Conservation (phyloP, 2,113 vertebrate species). For the Colistium nudipinnis region DNA sequence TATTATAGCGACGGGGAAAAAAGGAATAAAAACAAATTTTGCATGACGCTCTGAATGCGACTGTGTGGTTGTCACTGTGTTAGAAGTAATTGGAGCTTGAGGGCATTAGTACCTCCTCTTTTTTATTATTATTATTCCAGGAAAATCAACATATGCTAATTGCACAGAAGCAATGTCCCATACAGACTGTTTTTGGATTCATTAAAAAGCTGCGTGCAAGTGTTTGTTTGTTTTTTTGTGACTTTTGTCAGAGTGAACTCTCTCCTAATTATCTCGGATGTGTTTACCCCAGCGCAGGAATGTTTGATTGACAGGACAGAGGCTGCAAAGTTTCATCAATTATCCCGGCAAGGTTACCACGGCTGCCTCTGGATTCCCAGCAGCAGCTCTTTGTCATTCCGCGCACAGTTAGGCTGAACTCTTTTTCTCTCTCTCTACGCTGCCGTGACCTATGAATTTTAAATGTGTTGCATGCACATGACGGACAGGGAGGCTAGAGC, state of each 20-base stretch:
- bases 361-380: conserved; percentile 56
- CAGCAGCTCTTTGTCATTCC: conserved; percentile 58
- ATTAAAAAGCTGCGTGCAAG: conserved; percentile 51
- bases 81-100: conserved; percentile 11
- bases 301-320: conserved; percentile 67
- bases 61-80: not conserved
- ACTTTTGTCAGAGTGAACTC: conserved; percentile 56
- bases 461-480: conserved; percentile 26
- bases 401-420: conserved; percentile 37
- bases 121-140: not conserved
- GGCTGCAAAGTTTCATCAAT: conserved; percentile 73
- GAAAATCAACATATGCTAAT: conserved; percentile 42
- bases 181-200: conserved; percentile 55
- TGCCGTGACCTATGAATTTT: conserved; percentile 39
- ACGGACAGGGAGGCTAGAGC: not conserved
- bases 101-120: conserved; percentile 12
- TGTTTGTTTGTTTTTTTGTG: too few relatives aligned
- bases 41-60: conserved; percentile 2
- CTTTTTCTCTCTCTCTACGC: conserved; percentile 20
- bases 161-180: conserved; percentile 35
- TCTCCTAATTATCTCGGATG: conserved; percentile 50
- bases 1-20: not conserved
- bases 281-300: conserved; percentile 59
- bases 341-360: conserved; percentile 73
- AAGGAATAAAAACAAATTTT: not conserved